phyloP scores from a whole-genome alignment of 2,797 vertebrate genomes.

The Cyclura pinguis region DNA sequence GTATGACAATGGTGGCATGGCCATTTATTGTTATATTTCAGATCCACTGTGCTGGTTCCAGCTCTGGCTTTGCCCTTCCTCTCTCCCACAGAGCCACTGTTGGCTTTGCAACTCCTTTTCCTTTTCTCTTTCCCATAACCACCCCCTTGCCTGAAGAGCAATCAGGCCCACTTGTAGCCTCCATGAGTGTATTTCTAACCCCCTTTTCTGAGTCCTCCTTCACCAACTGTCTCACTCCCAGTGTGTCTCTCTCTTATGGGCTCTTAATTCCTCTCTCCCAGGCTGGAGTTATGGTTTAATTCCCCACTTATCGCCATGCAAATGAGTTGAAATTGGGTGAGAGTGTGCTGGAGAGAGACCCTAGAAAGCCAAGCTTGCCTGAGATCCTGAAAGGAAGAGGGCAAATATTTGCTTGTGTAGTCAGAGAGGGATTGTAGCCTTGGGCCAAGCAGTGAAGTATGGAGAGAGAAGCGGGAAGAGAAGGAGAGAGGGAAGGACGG shows the following conservation, averaged over 20 bases:
- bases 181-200: background rate
- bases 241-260: background rate
- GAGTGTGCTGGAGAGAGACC: conserved; percentile 51
- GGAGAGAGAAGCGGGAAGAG: conserved; percentile 36
- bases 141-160: background rate
- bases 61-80: background rate
- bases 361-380: conserved; percentile 37
- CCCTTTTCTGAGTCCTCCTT: background rate
- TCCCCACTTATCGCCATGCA: background rate
- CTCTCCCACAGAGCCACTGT: accelerated
- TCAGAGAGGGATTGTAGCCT: conserved; percentile 56
- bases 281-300: conserved; percentile 8
- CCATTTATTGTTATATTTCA: too few relatives aligned
- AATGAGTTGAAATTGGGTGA: conserved; percentile 15
- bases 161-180: background rate
- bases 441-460: conserved; percentile 54
- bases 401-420: conserved; percentile 45
- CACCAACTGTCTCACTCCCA: background rate
- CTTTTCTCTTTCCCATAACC: background rate
- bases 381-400: conserved; percentile 40
- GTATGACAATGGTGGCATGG: too few relatives aligned
- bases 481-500: background rate
- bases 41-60: too few relatives aligned
- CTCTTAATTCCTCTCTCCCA: background rate
- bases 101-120: background rate